Base-by-base conservation (phyloP, 2,797 vertebrate species). In the Pygocentrus nattereri region DNA sequence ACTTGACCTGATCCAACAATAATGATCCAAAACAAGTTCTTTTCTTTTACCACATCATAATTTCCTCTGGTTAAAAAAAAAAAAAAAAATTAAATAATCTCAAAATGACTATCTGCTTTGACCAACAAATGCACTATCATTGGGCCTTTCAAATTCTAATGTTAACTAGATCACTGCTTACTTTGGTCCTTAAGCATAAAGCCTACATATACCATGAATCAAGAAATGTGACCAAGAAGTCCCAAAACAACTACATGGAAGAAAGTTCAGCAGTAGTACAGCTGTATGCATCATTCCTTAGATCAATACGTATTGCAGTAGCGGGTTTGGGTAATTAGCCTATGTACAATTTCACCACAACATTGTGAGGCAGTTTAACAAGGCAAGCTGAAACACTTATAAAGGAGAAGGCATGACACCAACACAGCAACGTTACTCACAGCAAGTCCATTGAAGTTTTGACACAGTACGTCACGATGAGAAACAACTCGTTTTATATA, bases 101-200 rank as follows among this genome's bases (percentile, higher is more conserved):
- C 41, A 23, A 54, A 77, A 74, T 70, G 16, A 59, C 70, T 79
- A 74, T 79, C 30, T 81, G 82, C 70, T 65, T 83, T 59, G 50
- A 84, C 79, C 65, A 79, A 81, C 38, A 67, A 75, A 72, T 47
- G 58, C 61, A 59, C 64, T 52, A 80, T 44, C 71, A 68, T 56
- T 27, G 21, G 62, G 19, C 44, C 64, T 50, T 78, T 74, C 27
- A 49, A 65, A 76, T 62, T 21, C 79, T 80, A 80, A 16, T 3
- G 18, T 58, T 30, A 50, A 62, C 65, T 76, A 76, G 31, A 59
- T 76, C 62, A 78, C 34, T 59, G 78, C 76, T 81, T 78, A 41
- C 82, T 86, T 83, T 85, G 84, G 81, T 83, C 81, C 74, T 83
- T 78, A 77, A 81, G 75, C 84, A 54, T 85, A 83, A 85, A 83